These are phyloP conservation scores for Anser cygnoides DNA, from an alignment of 2,113 vertebrate species.

Conservation along the genomic window DNA sequence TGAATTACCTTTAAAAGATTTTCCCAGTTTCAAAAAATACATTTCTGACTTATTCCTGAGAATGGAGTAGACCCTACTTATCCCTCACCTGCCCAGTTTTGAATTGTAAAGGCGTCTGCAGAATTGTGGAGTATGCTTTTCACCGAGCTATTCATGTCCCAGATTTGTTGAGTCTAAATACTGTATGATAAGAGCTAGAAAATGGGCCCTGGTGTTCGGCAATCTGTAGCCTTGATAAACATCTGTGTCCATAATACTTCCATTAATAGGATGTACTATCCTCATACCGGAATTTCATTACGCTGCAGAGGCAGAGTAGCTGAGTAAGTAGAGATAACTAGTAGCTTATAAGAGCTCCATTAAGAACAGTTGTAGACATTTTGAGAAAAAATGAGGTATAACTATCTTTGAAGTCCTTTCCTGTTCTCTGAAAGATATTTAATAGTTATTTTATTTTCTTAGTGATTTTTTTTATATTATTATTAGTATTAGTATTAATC, in stretches of 20 bases:
- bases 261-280: constrained; percentile 46
- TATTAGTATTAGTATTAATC: not conserved
- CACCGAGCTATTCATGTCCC: not conserved
- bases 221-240: constrained; percentile 44
- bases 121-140: not conserved
- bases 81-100: not conserved
- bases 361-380: not conserved
- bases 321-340: constrained; percentile 49
- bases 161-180: constrained; percentile 36
- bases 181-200: constrained; percentile 28
- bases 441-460: not conserved
- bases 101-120: not conserved
- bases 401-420: not conserved
- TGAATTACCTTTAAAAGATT: not conserved
- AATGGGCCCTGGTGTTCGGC: not conserved
- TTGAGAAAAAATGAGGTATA: constrained; percentile 54
- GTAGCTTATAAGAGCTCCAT: constrained; percentile 7
- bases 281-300: constrained; percentile 45
- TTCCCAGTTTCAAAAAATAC: not conserved
- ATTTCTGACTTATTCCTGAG: not conserved
- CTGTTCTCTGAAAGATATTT: not conserved
- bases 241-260: constrained; percentile 43
- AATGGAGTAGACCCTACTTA: not conserved
- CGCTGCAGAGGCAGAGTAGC: not conserved
- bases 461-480: not conserved